Evolutionary conservation across 2,888 invertebrate genomes (phyloP), one percentile per base, ranked within the genome.

Genomic region (Drosophila kuntzei): DNA sequence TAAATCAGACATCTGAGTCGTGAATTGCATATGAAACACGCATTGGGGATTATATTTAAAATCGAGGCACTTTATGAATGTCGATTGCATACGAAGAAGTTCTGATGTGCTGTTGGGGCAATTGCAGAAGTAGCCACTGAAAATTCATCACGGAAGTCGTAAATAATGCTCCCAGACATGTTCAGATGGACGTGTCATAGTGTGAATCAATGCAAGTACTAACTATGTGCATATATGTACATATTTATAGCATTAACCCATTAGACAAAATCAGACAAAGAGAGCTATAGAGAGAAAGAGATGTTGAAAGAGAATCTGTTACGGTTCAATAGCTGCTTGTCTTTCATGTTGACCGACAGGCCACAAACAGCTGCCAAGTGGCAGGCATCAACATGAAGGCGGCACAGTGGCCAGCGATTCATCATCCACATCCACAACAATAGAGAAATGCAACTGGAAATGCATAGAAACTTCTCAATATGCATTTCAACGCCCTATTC

Each of bases 111-210:
- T 36, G n/a, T 22, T 14, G 36, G 32, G 36, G 53, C 46, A 59
- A 65, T 64, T 64, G 74, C 47, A 61, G 57, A 66, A 76, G 76
- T 75, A 49, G 70, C 76, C 86, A 69, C 76, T 79, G 87, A 79
- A 75, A 86, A 69, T 80, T 58, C 80, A 70, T 79, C 89, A 79
- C 83, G 83, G 83, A 83, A 83, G 83, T 83, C 83, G 87, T 83
- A 83, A 83, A 83, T 83, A 75, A 75, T 67, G 74, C 76, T 63
- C 64, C 55, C 76, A 79, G 76, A 79, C 76, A 76, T 61, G 46
- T 36, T 60, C 51, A 54, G 62, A 59, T 49, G 49, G 53, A 44
- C 77, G 36, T 88, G 83, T 88, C 89, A 83, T 76, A 71, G 86
- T 88, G 76, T 59, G 79, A 76, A 76, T 34, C 62, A 43, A 68